These are phyloP conservation scores for Chaenogobius annularis DNA, from an alignment of 2,113 vertebrate species.

Conservation along the genomic window DNA sequence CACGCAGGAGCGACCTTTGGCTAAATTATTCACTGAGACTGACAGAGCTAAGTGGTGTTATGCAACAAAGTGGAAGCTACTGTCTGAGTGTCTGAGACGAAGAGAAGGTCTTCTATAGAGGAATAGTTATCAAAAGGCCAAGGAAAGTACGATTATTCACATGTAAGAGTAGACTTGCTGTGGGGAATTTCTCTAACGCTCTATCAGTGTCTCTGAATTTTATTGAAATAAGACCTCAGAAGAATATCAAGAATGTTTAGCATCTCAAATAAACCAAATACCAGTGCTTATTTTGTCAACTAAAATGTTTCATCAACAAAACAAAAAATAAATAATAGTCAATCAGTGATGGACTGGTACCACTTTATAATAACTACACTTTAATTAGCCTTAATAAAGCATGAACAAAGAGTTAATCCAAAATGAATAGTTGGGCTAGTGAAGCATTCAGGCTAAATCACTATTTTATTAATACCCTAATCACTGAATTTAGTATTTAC, in stretches of 20 bases:
- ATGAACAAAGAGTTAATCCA: no score
- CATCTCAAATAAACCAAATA: background rate
- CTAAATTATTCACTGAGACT: conserved; percentile 72
- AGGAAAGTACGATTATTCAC: background rate
- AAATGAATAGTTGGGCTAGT: no score
- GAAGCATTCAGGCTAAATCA: no score
- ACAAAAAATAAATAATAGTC: no score
- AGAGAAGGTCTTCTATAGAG: conserved; percentile 17
- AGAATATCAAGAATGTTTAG: background rate
- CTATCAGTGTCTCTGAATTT: background rate
- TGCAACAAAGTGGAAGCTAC: conserved; percentile 33
- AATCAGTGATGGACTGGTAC: no score
- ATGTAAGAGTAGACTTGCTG: background rate
- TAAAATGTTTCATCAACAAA: background rate
- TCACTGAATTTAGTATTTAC: no score
- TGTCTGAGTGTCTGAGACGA: conserved; percentile 20
- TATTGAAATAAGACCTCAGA: background rate
- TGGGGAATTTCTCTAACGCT: background rate
- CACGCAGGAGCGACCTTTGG: conserved; percentile 59
- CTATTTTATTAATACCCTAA: no score
- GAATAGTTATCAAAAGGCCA: background rate
- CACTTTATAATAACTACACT: no score
- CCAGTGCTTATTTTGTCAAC: background rate
- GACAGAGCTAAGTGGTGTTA: conserved; percentile 62
- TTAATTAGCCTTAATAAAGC: no score